Conservation (phyloP, 2,113 vertebrate genomes). For the Mellivora capensis region DNA sequence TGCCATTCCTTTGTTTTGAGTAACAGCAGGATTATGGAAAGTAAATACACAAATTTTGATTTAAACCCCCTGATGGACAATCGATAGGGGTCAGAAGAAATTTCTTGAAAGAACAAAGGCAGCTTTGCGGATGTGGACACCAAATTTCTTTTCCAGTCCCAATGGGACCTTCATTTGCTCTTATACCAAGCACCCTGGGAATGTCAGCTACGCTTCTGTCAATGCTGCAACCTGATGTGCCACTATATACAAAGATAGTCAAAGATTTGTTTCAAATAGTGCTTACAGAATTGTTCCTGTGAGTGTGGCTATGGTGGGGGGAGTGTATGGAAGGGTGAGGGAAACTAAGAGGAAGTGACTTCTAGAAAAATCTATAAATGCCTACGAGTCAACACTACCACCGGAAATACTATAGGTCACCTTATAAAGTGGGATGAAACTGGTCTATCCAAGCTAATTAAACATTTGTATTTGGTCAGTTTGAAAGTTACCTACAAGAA, state of each 20-base stretch:
- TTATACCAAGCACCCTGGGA: background rate
- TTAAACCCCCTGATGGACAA: constrained; percentile 63
- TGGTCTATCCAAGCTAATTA: background rate
- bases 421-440: background rate
- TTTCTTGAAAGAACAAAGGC: constrained; percentile 39
- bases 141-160: constrained; percentile 36
- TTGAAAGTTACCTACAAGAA: background rate
- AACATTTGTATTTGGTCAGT: background rate
- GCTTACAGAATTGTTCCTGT: background rate
- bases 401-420: background rate
- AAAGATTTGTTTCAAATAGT: background rate
- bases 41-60: constrained; percentile 60
- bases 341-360: background rate
- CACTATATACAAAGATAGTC: background rate
- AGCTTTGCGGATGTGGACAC: constrained; percentile 13
- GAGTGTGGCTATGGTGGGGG: background rate
- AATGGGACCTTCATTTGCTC: constrained; percentile 3
- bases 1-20: background rate
- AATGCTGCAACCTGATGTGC: background rate
- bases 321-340: background rate
- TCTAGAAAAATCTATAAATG: background rate
- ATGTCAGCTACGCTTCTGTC: constrained; percentile 7
- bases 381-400: background rate
- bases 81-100: constrained; percentile 59
- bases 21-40: background rate